phyloP scores from a whole-genome alignment of 1,140 invertebrate species.

The Teleopsis dalmanni region DNA sequence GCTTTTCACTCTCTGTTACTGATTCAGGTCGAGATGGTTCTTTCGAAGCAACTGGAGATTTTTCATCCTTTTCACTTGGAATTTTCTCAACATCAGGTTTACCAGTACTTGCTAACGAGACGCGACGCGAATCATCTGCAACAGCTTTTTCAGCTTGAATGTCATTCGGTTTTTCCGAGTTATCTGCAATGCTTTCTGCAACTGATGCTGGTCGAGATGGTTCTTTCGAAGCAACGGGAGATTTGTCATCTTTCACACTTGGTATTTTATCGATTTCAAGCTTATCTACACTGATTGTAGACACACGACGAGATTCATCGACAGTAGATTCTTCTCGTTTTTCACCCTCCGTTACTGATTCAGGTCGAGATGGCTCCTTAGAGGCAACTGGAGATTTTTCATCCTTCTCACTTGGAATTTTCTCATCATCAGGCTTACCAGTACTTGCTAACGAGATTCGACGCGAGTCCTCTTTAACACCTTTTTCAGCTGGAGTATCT shows the following conservation, averaged over 20 bases:
- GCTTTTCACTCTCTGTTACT: slow-evolving; percentile 3
- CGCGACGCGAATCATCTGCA: slow-evolving; percentile 13
- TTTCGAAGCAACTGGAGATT: slow-evolving; percentile 1
- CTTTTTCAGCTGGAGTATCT: slow-evolving; percentile 3
- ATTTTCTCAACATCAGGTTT: slow-evolving; percentile 1
- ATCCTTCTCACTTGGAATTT: slow-evolving; percentile 11
- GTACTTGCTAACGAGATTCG: slow-evolving; percentile 11
- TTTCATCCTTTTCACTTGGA: slow-evolving; percentile 4
- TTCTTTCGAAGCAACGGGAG: slow-evolving; percentile 7
- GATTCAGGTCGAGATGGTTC: slow-evolving; percentile 11
- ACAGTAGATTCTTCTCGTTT: slow-evolving; percentile 3
- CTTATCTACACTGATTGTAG: slow-evolving; percentile 11
- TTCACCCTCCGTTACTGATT: slow-evolving; percentile 13
- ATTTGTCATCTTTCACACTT: slow-evolving; percentile 15
- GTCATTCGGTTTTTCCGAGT: background rate
- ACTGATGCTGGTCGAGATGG: slow-evolving; percentile 13
- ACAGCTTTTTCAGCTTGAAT: slow-evolving; percentile 2
- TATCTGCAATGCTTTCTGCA: slow-evolving; percentile 2
- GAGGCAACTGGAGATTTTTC: slow-evolving; percentile 1
- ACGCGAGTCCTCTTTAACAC: slow-evolving; percentile 8
- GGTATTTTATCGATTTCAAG: slow-evolving; percentile 11
- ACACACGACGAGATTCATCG: slow-evolving; percentile 5
- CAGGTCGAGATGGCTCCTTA: background rate
- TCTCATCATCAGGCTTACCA: slow-evolving; percentile 11
- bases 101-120: slow-evolving; percentile 13